phyloP scores from a whole-genome alignment of 2,888 invertebrate species.

The Entomobrya multifasciata region DNA sequence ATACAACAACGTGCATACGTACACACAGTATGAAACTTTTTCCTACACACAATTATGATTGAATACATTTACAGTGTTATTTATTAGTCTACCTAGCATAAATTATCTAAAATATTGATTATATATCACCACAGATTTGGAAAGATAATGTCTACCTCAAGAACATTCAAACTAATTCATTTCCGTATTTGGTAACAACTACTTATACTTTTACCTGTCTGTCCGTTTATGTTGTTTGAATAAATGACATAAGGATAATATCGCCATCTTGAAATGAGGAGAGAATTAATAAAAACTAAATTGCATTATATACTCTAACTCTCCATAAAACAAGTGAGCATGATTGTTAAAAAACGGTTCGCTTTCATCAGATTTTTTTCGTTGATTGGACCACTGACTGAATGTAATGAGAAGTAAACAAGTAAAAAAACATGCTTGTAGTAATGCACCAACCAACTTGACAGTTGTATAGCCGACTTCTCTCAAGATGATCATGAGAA shows the following conservation, averaged over 20 bases:
- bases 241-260: too few species aligned
- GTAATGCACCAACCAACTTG: not conserved
- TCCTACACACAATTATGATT: too few species aligned
- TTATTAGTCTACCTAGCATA: not conserved
- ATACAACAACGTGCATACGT: too few species aligned
- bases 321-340: too few species aligned
- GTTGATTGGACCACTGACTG: not conserved
- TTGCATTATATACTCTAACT: not conserved
- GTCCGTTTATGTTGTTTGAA: too few species aligned
- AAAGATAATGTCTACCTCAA: not conserved
- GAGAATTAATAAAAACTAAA: not conserved
- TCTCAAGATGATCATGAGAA: not conserved
- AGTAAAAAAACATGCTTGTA: not conserved
- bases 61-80: too few species aligned
- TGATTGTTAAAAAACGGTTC: not conserved
- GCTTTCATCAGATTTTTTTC: constrained; percentile 6
- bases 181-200: not conserved
- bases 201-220: not conserved
- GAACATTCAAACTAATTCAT: constrained; percentile 5
- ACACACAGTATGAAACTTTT: too few species aligned
- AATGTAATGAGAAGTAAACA: not conserved
- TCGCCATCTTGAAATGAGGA: too few species aligned
- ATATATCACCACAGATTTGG: constrained; percentile 3
- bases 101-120: not conserved
- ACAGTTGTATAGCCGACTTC: too few species aligned